Evolutionary conservation across 2,797 vertebrate species (phyloP).

Genomic region (Sebastes cheni): DNA sequence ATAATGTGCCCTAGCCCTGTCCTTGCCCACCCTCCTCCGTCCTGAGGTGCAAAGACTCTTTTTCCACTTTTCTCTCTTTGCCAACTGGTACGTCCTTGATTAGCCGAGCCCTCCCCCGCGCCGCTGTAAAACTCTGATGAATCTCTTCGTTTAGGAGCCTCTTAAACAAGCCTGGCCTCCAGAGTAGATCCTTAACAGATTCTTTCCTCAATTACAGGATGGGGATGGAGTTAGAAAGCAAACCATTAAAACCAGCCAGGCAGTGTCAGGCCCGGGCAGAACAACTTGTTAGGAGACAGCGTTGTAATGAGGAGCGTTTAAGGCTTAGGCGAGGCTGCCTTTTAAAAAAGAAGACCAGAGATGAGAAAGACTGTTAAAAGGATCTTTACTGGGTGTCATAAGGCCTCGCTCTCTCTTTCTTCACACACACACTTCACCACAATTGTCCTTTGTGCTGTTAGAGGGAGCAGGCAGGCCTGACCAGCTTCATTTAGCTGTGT

Average conservation of each 20-base stretch:
- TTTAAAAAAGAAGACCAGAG: constrained; percentile 31
- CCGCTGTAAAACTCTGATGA: constrained; percentile 29
- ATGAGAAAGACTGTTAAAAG: constrained; percentile 29
- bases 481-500: constrained; percentile 47
- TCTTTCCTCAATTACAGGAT: constrained; percentile 40
- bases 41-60: not conserved
- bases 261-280: not conserved
- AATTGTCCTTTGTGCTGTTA: constrained; percentile 21
- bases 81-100: not conserved
- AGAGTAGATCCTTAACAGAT: constrained; percentile 43
- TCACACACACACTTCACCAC: not conserved
- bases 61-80: not conserved
- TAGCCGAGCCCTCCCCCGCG: not conserved
- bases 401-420: not conserved
- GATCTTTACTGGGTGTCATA: constrained; percentile 27
- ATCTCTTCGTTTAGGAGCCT: constrained; percentile 30
- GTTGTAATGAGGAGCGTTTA: constrained; percentile 52
- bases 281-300: constrained; percentile 40
- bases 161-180: constrained; percentile 36
- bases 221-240: constrained; percentile 24
- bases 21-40: not conserved
- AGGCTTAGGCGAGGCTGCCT: constrained; percentile 14
- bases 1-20: constrained; percentile 4
- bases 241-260: constrained; percentile 46
- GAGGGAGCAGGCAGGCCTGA: constrained; percentile 32